Base-by-base conservation (phyloP, 2,888 invertebrate species). In the Agrotis puta region DNA sequence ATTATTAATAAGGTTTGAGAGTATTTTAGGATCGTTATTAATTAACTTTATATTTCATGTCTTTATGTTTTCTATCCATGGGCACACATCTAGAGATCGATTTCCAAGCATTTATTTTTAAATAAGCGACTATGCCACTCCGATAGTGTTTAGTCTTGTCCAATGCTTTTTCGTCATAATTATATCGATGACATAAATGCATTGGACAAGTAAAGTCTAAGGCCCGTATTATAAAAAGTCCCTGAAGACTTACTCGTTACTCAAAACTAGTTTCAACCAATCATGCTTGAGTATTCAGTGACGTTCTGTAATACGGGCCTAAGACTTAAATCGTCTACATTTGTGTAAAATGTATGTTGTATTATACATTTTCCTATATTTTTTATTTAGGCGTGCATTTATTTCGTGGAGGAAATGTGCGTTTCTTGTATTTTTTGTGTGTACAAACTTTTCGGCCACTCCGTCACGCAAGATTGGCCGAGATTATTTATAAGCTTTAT, bases 391-490 rank as follows among this genome's bases (percentile, higher is more conserved):
- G 53, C 53, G 72, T 77, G 77, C 71, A 77, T 75, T 79, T 71
- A 68, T 85, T 64, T 77, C 65, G 54, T 67, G 58, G 58, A 64
- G 81, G 74, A 75, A 85, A 75, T 71, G 65, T 69, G 71, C 74
- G 74, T 73, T 63, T 58, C 56, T 48, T n/a, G 43, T 70, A 70
- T 66, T 76, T 75, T 78, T 63, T 58, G 33, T 79, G 76, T 59
- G 61, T 83, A 54, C 14, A 77, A 73, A 75, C 51, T 71, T 78
- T 81, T 74, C 73, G 58, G 58, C 69, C 81, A 83, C 68, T 70
- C 48, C 43, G 75, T 72, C 83, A 84, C 83, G 83, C 83, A 83
- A 84, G 83, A 84, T 85, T 83, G 69, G n/a, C 39, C 39, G 68
- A 81, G 81, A 84, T 85, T 78, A 81, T 68, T 80, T 76, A 63